A percentile compares a stretch with the other conserved stretches of the same genome.
phyloP scores from a whole-genome alignment of 2,113 vertebrate genomes.

The Larimichthys polyactis region DNA sequence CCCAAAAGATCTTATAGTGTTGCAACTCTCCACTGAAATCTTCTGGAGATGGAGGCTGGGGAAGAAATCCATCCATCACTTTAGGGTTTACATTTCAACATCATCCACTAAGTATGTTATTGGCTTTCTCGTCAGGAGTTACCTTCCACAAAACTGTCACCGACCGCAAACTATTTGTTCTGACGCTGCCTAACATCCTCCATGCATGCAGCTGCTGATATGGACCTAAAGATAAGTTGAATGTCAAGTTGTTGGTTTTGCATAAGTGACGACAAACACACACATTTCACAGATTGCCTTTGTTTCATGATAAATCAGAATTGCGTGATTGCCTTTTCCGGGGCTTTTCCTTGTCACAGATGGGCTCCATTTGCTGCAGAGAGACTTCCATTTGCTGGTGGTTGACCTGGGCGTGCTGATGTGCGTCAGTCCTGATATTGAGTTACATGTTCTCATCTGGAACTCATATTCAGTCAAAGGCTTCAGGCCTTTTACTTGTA shows the following conservation, averaged over 20 bases:
- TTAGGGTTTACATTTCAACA: background rate
- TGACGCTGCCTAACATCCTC: slow-evolving; percentile 61
- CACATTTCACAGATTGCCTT: background rate
- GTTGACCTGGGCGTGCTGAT: background rate
- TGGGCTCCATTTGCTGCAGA: slow-evolving; percentile 83
- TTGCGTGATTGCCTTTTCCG: slow-evolving; percentile 70
- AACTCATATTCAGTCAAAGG: slow-evolving; percentile 78
- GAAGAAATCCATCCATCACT: slow-evolving; percentile 2
- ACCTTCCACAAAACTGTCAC: slow-evolving; percentile 85
- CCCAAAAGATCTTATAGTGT: slow-evolving; percentile 64
- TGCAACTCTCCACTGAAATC: slow-evolving; percentile 69
- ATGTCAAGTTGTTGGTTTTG: slow-evolving; percentile 10
- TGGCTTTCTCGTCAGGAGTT: background rate
- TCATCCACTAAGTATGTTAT: background rate
- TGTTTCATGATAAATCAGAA: background rate
- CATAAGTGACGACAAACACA: background rate
- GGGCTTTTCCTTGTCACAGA: slow-evolving; percentile 67
- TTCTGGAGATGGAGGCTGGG: slow-evolving; percentile 66
- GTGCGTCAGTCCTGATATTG: background rate
- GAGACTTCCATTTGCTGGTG: background rate
- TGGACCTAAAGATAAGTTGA: slow-evolving; percentile 65
- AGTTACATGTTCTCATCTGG: slow-evolving; percentile 74
- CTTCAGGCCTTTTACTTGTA: slow-evolving; percentile 59
- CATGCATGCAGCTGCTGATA: slow-evolving; percentile 75
- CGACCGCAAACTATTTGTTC: background rate